Percentiles rank a stretch among this genome's conserved stretches.
phyloP scores from a whole-genome alignment of 2,797 vertebrate genomes.

The Xiphophorus birchmanni region DNA sequence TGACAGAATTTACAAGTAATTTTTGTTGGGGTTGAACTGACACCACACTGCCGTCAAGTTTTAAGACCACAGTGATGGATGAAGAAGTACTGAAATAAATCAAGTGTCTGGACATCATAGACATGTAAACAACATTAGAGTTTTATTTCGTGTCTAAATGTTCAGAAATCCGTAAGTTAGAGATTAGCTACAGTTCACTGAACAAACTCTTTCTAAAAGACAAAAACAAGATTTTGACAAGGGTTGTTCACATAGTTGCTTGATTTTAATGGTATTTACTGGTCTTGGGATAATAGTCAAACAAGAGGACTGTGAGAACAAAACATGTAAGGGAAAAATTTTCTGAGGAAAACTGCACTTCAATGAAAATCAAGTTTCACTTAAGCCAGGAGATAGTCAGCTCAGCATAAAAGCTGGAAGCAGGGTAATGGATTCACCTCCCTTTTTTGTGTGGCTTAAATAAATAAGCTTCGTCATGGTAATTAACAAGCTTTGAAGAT shows the following conservation, averaged over 20 bases:
- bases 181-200: background rate
- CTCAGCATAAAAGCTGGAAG: conserved; percentile 6
- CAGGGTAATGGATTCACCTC: background rate
- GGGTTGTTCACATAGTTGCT: no score
- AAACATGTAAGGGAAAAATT: background rate
- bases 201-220: background rate
- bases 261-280: background rate
- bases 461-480: conserved; percentile 8
- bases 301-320: background rate
- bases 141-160: background rate
- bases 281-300: background rate
- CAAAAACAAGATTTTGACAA: background rate
- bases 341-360: background rate
- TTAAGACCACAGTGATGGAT: background rate
- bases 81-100: background rate
- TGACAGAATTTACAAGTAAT: background rate
- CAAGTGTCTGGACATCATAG: background rate
- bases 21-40: background rate
- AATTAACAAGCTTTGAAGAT: conserved; percentile 5
- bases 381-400: conserved; percentile 5
- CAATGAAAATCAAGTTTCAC: background rate
- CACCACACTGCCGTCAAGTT: background rate
- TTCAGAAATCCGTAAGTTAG: background rate
- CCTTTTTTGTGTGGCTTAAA: conserved; percentile 3
- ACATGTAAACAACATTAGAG: background rate